Evolutionary conservation across 2,888 invertebrate species (phyloP).

Genomic region (Augiades crinisus): DNA sequence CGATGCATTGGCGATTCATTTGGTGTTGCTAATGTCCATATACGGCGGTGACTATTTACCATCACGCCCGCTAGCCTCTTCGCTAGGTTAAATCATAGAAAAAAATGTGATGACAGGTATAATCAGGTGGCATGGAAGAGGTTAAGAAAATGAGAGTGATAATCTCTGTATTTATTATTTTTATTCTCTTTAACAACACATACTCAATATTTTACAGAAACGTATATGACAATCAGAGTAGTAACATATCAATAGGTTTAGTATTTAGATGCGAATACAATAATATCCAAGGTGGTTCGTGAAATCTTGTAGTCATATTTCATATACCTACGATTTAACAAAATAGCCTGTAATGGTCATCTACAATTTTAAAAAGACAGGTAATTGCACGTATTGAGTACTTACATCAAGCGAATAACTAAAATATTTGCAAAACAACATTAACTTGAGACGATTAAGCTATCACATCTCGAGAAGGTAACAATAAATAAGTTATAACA

Average conservation of each 20-base stretch:
- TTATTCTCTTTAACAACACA: slow-evolving; percentile 83
- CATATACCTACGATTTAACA: slow-evolving; percentile 33
- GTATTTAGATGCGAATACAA: slow-evolving; percentile 74
- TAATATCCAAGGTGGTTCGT: slow-evolving; percentile 36
- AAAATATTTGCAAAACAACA: slow-evolving; percentile 68
- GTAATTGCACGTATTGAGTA: slow-evolving; percentile 51
- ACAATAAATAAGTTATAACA: slow-evolving; percentile 76
- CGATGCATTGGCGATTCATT: too few relatives aligned
- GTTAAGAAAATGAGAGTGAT: slow-evolving; percentile 31
- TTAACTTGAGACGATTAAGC: slow-evolving; percentile 64
- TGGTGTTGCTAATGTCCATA: too few relatives aligned
- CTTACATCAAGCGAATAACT: slow-evolving; percentile 49
- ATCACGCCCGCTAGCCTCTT: too few relatives aligned
- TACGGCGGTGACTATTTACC: too few relatives aligned
- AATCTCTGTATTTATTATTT: slow-evolving; percentile 76
- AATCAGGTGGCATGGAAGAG: too few relatives aligned
- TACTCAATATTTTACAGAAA: slow-evolving; percentile 82
- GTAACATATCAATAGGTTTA: slow-evolving; percentile 76
- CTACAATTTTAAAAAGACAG: slow-evolving; percentile 46
- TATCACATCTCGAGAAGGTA: slow-evolving; percentile 74
- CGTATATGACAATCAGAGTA: slow-evolving; percentile 80
- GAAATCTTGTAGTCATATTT: slow-evolving; percentile 27
- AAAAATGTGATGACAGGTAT: too few relatives aligned
- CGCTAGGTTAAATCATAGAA: not conserved
- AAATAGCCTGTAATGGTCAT: slow-evolving; percentile 42